Evolutionary conservation across 2,113 vertebrate genomes (phyloP).

Genomic region (Oreocharis arfaki): DNA sequence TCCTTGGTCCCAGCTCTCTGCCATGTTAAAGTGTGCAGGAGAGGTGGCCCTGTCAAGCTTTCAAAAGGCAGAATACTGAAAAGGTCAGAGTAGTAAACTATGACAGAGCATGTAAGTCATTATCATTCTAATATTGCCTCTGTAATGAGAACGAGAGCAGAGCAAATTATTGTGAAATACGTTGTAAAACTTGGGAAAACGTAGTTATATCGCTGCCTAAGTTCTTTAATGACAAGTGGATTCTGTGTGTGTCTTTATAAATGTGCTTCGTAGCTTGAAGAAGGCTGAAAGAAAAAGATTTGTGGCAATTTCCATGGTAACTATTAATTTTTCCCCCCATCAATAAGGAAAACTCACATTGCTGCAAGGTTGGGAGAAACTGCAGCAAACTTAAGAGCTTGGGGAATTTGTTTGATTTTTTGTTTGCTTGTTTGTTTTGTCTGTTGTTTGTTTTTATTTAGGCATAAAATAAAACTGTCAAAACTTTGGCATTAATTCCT

Average conservation of each 20-base stretch:
- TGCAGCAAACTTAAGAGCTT: neutral
- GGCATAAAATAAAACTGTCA: no score
- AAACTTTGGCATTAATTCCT: neutral
- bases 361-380: neutral
- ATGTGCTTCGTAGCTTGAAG: neutral
- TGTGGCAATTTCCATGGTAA: constrained; percentile 54
- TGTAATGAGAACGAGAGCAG: constrained; percentile 59
- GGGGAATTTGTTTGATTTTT: neutral
- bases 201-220: neutral
- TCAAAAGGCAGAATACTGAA: constrained; percentile 68
- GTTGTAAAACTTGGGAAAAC: constrained; percentile 55
- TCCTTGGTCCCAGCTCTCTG: constrained; percentile 26
- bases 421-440: neutral
- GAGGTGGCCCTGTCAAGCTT: constrained; percentile 62
- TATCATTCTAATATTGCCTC: constrained; percentile 69
- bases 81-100: constrained; percentile 69
- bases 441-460: neutral
- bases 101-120: constrained; percentile 72
- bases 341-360: neutral
- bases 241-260: constrained; percentile 4
- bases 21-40: neutral
- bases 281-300: constrained; percentile 11
- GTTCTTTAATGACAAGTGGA: constrained; percentile 36
- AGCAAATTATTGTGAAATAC: constrained; percentile 66
- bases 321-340: neutral